Conservation (phyloP, 2,113 vertebrate genomes). For the cat (Felis catus) region F.catus_Fca126_mat1.0 CM031414.1:7897501-7898000, state of each 20-base stretch:
- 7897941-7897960: neutral
- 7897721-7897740: conserved; percentile 62
- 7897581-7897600: neutral
- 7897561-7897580: neutral
- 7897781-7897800: conserved; percentile 52
- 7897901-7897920: fast-evolving
- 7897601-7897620: conserved; percentile 22
- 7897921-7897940: neutral
- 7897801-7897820: neutral
- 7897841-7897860: conserved; percentile 26
- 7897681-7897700: conserved; percentile 71
- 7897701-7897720: neutral
- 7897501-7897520: neutral
- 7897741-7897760: conserved; percentile 56
- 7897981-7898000: neutral
- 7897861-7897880: neutral
- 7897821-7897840: conserved; percentile 54
- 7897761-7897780: conserved; percentile 72
- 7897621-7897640: conserved; percentile 27
- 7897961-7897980: fast-evolving
- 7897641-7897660: conserved; percentile 25
- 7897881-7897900: neutral
- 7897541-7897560: neutral
- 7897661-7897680: neutral
- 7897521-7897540: neutral